Evolutionary conservation across 2,888 invertebrate species (phyloP).

Genomic region (Stenotaenia linearis): DNA sequence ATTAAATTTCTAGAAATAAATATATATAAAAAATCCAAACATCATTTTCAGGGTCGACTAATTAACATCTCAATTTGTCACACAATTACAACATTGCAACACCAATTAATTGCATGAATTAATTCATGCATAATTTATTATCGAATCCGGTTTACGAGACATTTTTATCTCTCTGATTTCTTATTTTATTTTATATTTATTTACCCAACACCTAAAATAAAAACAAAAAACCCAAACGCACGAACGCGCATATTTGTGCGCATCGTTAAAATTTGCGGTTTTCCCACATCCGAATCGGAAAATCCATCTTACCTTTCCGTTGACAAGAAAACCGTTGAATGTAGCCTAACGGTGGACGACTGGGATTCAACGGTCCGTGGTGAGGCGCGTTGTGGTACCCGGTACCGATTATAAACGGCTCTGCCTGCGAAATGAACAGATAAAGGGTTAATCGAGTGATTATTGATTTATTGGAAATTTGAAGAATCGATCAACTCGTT

Average conservation of each 20-base stretch:
- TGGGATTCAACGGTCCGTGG: not conserved
- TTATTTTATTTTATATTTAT: too few relatives aligned
- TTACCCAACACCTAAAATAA: too few relatives aligned
- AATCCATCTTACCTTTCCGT: not conserved
- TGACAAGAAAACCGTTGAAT: not conserved
- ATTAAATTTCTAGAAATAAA: too few relatives aligned
- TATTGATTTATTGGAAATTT: too few relatives aligned
- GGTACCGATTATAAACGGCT: not conserved
- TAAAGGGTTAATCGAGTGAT: not conserved
- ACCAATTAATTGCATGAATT: not conserved
- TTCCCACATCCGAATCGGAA: not conserved
- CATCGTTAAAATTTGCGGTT: too few relatives aligned
- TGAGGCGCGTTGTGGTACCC: not conserved
- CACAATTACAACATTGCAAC: not conserved
- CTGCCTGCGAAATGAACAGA: not conserved
- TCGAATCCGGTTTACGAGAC: not conserved
- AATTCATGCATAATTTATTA: not conserved
- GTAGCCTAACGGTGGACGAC: not conserved
- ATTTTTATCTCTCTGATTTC: not conserved
- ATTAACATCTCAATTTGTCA: not conserved
- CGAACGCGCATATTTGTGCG: not conserved
- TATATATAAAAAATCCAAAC: too few relatives aligned
- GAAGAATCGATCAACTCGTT: too few relatives aligned
- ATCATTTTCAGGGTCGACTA: not conserved
- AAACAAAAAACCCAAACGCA: not conserved